phyloP scores from a whole-genome alignment of 2,113 vertebrate genomes.

The Dasypus novemcinctus region DNA sequence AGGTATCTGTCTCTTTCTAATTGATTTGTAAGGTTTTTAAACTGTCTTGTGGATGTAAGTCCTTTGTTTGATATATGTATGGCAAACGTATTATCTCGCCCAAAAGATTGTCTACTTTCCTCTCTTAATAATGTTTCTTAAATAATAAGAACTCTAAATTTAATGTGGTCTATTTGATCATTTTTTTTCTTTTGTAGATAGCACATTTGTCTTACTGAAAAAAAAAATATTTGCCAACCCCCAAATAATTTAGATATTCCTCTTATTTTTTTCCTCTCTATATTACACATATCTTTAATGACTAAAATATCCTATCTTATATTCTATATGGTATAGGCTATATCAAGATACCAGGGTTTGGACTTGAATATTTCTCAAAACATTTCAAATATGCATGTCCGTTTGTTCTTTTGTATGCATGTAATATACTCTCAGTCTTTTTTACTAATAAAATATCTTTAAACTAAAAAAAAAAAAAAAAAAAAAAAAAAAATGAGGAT shows the following conservation, averaged over 20 bases:
- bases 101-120: not conserved
- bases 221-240: not conserved
- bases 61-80: not conserved
- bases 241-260: not conserved
- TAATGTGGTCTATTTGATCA: not conserved
- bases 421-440: not conserved
- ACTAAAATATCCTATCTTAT: not conserved
- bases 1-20: not conserved
- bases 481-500: no score
- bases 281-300: not conserved
- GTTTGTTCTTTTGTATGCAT: not conserved
- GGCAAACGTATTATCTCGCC: not conserved
- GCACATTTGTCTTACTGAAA: not conserved
- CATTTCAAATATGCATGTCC: conserved; percentile 28
- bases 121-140: not conserved
- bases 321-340: conserved; percentile 39
- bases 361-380: conserved; percentile 25
- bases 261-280: not conserved
- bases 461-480: no score
- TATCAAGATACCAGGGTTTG: not conserved
- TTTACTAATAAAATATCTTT: conserved; percentile 51
- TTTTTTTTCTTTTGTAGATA: not conserved
- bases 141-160: not conserved
- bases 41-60: not conserved
- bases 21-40: not conserved